phyloP scores from a whole-genome alignment of 2,797 vertebrate genomes.

The Muscicapa comitata region DNA sequence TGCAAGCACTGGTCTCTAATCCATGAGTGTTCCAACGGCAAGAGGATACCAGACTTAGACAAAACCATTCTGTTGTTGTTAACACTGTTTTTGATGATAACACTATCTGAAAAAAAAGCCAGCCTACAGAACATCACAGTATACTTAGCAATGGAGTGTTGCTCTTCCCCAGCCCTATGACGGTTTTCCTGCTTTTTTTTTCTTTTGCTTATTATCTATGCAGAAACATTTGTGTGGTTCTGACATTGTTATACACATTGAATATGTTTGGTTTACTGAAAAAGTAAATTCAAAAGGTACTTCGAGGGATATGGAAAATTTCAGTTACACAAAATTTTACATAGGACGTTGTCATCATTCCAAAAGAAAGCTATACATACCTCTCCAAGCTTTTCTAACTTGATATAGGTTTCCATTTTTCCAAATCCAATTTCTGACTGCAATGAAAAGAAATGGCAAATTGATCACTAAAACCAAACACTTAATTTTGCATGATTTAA shows the following conservation, averaged over 20 bases:
- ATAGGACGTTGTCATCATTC: background rate
- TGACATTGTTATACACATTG: background rate
- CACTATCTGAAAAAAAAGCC: background rate
- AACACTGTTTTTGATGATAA: too few relatives aligned
- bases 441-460: slow-evolving; percentile 47
- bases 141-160: background rate
- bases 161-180: background rate
- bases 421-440: slow-evolving; percentile 99
- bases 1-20: background rate
- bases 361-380: slow-evolving; percentile 69
- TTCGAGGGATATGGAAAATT: background rate
- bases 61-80: too few relatives aligned
- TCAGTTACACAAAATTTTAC: background rate
- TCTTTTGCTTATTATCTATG: background rate
- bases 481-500: background rate
- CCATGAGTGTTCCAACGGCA: background rate
- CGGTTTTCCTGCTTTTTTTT: background rate
- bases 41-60: background rate
- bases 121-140: background rate
- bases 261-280: background rate
- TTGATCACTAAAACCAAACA: background rate
- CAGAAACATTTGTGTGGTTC: background rate
- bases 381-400: slow-evolving; percentile 98
- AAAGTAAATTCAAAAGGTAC: background rate
- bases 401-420: slow-evolving; percentile 98